Evolutionary conservation across 2,888 invertebrate genomes (phyloP), one percentile per base, ranked within the genome.

Genomic region (Tribolium freemani): DNA sequence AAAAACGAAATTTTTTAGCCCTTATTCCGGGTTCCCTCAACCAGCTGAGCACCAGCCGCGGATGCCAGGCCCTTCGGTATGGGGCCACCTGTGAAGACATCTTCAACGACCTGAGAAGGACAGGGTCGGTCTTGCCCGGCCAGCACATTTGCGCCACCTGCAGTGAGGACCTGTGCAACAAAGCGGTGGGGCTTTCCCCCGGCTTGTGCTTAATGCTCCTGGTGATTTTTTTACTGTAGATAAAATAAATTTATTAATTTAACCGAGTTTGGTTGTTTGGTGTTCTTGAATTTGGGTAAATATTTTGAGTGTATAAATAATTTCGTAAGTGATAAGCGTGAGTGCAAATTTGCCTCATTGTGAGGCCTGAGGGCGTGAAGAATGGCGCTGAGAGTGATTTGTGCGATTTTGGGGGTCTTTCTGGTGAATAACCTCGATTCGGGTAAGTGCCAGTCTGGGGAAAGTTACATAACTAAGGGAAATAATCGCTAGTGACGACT

Each of bases 41-140:
- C 38, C 58, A 58, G 30, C 66, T 72, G 30, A 73, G 80, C 51
- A 78, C 81, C 1, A 83, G 79, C n/a, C 73, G 83, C 60, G 83
- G 83, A 1, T 83, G 83, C 61, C 83, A 83, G 67, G 81, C 82
- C 0, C 46, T 81, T 2, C 67, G 80, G 8, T 83, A 79, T 67
- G 83, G 83, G 0, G 79, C 80, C 2, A 83, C 83, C 0, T 83
- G 83, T 61, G 83, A 83, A 46, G 82, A 83, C 61, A 83, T 83
- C 56, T 83, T 83, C 73, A 79, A 82, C 57, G 79, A 83, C 26
- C 69, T 83, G 20, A 72, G 81, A 45, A 72, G 74, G 10, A 76
- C 75, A 38, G 79, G 80, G 10, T 74, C 79, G 21, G 77, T 83
- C 8, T 54, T 82, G 26, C 82, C 82, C 2, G 83, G 83, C 0